Evolutionary conservation across 92 coral and sea anemone species (phyloP).

Genomic region (Porites cylindrica): DNA sequence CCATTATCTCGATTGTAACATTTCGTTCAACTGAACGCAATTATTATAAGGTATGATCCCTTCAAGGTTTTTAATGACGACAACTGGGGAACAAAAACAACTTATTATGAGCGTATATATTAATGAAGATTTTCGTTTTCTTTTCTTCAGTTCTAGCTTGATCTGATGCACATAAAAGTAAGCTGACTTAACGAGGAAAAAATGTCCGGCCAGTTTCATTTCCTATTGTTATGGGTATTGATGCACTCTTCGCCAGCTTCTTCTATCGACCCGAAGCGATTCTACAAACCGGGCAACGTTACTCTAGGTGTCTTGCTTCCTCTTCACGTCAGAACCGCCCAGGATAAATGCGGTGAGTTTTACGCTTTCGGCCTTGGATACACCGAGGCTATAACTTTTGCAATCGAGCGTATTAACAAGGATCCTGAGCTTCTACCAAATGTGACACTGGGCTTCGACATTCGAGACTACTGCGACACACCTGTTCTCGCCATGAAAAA

Average conservation of each 20-base stretch:
- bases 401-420: conserved; percentile 68
- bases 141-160: neutral
- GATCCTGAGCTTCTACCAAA: conserved; percentile 63
- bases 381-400: conserved; percentile 73
- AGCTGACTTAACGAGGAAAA: neutral
- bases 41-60: neutral
- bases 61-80: neutral
- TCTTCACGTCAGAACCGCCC: conserved; percentile 62
- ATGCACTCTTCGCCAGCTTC: neutral
- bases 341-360: conserved; percentile 72
- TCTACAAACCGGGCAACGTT: conserved; percentile 69
- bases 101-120: too few species aligned
- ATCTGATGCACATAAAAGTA: neutral
- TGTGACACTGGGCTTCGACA: conserved; percentile 70
- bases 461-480: conserved; percentile 81
- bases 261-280: conserved; percentile 32
- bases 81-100: neutral
- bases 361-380: conserved; percentile 84
- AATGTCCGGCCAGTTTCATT: conserved; percentile 11
- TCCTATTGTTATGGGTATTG: neutral
- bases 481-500: conserved; percentile 74
- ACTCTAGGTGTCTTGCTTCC: conserved; percentile 80
- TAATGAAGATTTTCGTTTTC: neutral
- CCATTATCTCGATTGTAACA: too few species aligned
- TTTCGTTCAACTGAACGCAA: neutral